These are phyloP conservation scores for Halcyon chelicuti DNA, from an alignment of 2,797 vertebrate species.

Conservation along the genomic window DNA sequence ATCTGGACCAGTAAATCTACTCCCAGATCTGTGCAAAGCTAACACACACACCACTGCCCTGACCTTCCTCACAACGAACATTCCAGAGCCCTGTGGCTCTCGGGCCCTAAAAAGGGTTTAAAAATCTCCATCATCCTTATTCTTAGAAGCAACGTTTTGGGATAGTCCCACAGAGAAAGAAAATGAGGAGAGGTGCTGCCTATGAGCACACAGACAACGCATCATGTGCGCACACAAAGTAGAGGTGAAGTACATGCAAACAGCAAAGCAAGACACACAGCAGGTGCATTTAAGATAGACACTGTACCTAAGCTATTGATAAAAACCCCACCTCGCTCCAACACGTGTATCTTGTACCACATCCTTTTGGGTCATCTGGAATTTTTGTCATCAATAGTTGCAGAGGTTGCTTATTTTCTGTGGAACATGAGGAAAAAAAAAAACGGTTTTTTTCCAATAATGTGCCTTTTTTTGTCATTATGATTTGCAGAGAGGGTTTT, in stretches of 20 bases:
- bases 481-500: background rate
- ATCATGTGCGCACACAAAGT: fast-evolving
- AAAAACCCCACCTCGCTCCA: background rate
- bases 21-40: background rate
- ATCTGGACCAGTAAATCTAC: background rate
- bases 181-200: background rate
- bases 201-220: fast-evolving
- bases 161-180: background rate
- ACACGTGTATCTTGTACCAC: background rate
- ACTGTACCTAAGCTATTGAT: background rate
- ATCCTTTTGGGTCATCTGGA: background rate
- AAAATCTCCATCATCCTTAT: background rate
- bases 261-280: background rate
- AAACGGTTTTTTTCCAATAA: too few species aligned
- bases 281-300: background rate
- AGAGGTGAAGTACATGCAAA: background rate
- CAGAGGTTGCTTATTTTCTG: background rate
- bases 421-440: background rate
- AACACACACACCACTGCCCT: background rate
- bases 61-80: background rate
- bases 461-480: too few species aligned
- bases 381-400: background rate
- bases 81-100: background rate
- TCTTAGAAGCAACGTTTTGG: background rate
- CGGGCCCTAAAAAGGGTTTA: background rate